phyloP scores from a whole-genome alignment of 2,113 vertebrate genomes.

The Sceloporus undulatus region DNA sequence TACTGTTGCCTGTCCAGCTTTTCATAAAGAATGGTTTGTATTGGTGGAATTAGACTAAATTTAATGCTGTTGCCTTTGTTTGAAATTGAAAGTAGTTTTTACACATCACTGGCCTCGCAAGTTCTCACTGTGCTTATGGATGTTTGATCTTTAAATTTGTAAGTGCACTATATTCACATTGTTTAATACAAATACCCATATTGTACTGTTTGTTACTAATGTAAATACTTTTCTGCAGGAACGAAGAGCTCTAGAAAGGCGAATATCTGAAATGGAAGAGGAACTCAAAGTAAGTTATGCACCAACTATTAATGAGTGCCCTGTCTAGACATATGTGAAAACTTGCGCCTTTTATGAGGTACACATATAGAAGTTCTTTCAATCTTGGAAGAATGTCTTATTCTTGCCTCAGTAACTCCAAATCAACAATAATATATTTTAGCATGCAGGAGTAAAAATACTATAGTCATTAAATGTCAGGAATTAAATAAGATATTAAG shows the following conservation, averaged over 20 bases:
- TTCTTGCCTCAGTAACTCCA: neutral
- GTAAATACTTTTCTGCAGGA: slow-evolving; percentile 82
- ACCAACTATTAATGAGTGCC: neutral
- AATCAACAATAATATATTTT: neutral
- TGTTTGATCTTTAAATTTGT: slow-evolving; percentile 73
- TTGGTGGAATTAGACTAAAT: slow-evolving; percentile 49
- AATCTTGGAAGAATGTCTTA: neutral
- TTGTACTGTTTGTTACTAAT: slow-evolving; percentile 60
- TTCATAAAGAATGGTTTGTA: slow-evolving; percentile 49
- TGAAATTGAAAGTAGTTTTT: slow-evolving; percentile 59
- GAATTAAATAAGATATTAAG: neutral
- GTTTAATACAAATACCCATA: slow-evolving; percentile 52
- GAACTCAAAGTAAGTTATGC: slow-evolving; percentile 93
- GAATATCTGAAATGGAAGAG: slow-evolving; percentile 99
- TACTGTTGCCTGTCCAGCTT: slow-evolving; percentile 52
- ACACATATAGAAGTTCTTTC: neutral
- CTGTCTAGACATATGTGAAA: neutral
- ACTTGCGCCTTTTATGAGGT: neutral
- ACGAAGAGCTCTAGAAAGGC: slow-evolving; percentile 99
- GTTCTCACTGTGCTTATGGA: slow-evolving; percentile 78
- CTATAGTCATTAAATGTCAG: neutral
- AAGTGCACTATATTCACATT: slow-evolving; percentile 75
- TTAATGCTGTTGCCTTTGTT: slow-evolving; percentile 44
- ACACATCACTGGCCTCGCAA: slow-evolving; percentile 77
- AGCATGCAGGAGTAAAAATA: neutral